These are phyloP conservation scores for Itoplectis maculator DNA, from an alignment of 2,888 invertebrate species.

Conservation along the genomic window DNA sequence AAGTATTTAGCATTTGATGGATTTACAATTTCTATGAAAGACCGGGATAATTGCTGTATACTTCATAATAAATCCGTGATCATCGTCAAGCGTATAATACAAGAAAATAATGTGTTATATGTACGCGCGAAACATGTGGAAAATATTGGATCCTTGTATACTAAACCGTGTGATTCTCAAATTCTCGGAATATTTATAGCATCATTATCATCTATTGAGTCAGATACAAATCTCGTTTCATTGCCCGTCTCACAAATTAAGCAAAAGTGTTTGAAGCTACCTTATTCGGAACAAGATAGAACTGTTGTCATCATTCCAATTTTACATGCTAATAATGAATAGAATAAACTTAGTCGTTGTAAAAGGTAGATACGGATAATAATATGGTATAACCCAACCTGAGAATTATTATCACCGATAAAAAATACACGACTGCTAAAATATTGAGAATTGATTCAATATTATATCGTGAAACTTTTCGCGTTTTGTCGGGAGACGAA, in stretches of 20 bases:
- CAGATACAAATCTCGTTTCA: not conserved
- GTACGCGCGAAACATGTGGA: conserved; percentile 21
- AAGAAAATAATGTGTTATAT: conserved; percentile 12
- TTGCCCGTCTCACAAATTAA: conserved; percentile 26
- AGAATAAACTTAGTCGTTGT: conserved; percentile 13
- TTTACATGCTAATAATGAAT: conserved; percentile 10
- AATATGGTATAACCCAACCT: conserved; percentile 21
- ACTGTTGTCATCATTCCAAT: conserved; percentile 19
- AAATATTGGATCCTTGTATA: conserved; percentile 21
- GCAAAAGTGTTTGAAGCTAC: conserved; percentile 33
- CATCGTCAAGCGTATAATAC: conserved; percentile 15
- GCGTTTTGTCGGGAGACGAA: too few relatives aligned
- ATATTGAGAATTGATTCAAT: conserved; percentile 25
- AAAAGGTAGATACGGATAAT: conserved; percentile 27
- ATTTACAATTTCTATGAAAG: conserved; percentile 19
- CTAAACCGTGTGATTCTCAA: conserved; percentile 24
- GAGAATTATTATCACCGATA: too few relatives aligned
- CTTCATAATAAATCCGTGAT: conserved; percentile 22
- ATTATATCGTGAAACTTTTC: too few relatives aligned
- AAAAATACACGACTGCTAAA: conserved; percentile 16
- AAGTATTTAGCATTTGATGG: conserved; percentile 1
- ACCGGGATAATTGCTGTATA: conserved; percentile 20
- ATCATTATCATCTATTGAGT: not conserved
- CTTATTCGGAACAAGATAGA: conserved; percentile 20
- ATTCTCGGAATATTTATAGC: conserved; percentile 26